Conservation (phyloP, 2,888 invertebrate genomes). For the Chrysodeixis includens region DNA sequence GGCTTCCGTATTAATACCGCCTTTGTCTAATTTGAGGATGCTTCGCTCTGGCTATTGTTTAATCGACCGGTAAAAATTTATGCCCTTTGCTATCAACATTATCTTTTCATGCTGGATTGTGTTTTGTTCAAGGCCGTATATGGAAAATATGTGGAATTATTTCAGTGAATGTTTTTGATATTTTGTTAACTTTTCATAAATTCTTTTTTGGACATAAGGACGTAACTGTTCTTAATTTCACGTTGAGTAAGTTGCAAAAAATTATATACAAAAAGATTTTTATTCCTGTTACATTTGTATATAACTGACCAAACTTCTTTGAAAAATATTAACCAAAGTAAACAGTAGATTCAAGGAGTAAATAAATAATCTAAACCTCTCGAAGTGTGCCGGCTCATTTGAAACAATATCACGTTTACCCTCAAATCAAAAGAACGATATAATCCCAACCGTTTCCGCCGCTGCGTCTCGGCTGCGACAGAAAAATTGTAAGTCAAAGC, state of each 20-base stretch:
- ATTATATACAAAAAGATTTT: no score
- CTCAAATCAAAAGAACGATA: constrained; percentile 85
- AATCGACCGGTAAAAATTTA: constrained; percentile 85
- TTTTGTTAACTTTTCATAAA: no score
- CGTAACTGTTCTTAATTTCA: no score
- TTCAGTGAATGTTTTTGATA: background rate
- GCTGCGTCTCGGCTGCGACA: constrained; percentile 65
- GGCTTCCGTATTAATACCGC: constrained; percentile 88
- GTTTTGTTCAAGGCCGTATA: constrained; percentile 46
- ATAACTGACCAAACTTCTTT: background rate
- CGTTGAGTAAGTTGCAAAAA: no score
- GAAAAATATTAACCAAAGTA: background rate
- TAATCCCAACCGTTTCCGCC: constrained; percentile 79
- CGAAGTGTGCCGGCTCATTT: constrained; percentile 71
- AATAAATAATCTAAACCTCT: constrained; percentile 64
- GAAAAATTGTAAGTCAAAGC: constrained; percentile 85
- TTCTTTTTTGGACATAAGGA: no score
- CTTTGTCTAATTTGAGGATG: constrained; percentile 87
- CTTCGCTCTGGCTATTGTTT: constrained; percentile 78
- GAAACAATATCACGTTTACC: constrained; percentile 82
- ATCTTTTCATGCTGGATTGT: constrained; percentile 49
- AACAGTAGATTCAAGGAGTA: constrained; percentile 46
- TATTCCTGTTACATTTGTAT: background rate
- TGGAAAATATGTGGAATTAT: constrained; percentile 21
- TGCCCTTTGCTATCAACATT: constrained; percentile 62